Evolutionary conservation across 2,888 invertebrate genomes (phyloP).

Genomic region (Eupithecia abbreviata): DNA sequence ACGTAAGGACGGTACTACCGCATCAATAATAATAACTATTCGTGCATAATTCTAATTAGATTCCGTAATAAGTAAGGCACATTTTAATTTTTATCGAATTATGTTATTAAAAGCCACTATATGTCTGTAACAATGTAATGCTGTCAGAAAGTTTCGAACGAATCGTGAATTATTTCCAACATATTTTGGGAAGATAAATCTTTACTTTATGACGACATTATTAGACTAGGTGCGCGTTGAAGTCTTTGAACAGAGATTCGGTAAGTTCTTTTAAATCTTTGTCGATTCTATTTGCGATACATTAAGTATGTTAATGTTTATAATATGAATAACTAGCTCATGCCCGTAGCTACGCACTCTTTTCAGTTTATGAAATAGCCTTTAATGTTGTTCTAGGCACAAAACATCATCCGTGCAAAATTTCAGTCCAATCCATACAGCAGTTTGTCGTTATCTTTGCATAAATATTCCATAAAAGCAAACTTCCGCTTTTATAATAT

Average conservation of each 20-base stretch:
- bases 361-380: too few relatives aligned
- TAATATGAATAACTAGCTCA: neutral
- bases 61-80: neutral
- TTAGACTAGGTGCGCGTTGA: neutral
- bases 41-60: constrained; percentile 27
- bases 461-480: too few relatives aligned
- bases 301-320: neutral
- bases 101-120: neutral
- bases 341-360: too few relatives aligned
- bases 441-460: too few relatives aligned
- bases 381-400: too few relatives aligned
- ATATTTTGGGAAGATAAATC: neutral
- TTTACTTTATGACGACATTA: neutral
- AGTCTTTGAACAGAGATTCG: neutral
- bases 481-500: too few relatives aligned
- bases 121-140: neutral
- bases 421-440: too few relatives aligned
- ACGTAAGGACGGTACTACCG: constrained; percentile 40
- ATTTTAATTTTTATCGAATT: neutral
- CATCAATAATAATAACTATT: constrained; percentile 18
- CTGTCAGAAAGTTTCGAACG: neutral
- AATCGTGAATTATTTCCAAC: neutral
- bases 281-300: neutral
- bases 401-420: too few relatives aligned
- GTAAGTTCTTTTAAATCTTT: neutral